Base-by-base conservation (phyloP, 2,797 vertebrate genomes). In the Sciurus carolinensis region DNA sequence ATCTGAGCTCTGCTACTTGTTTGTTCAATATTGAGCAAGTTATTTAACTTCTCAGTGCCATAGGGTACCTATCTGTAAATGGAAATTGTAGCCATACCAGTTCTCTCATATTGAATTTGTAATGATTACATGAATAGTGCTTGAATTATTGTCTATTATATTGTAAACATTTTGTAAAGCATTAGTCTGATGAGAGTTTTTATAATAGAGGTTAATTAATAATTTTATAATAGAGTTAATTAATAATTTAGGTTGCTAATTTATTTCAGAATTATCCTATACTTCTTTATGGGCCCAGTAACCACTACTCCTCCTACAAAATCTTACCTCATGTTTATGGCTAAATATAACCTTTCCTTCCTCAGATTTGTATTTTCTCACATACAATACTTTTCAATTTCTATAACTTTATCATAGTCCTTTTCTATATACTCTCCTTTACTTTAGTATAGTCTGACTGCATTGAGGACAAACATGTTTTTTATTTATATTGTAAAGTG, bases 251-350 rank as follows among this genome's bases (percentile, higher is more conserved):
- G 33, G 14, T 57, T 87, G 12, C 3, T 75, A 26, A 36, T 20
- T 81, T 84, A 17, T 87, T 91, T 97, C 44, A 44, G 59, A 82
- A 85, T 81, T 88, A 73, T 69, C 47, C 57, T 12, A n/a, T 71
- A 33, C 11, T 36, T 80, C 22, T 75, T 83, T 77, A 7, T 47
- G 30, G 11, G 36, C 30, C 52, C 8, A 47, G 7, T 91, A 57
- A 84, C 67, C 42, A n/a, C n/a, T 50, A 26, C 11, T 54, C 6
- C 8, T 92, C 75, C 82, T 11, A 80, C 62, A 87, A 86, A 81
- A 6, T 14, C 39, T 33, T 90, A 24, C 12, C 42, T 69, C 24
- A n/a, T 93, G 91, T 93, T 94, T 62, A 86, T 7, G 77, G 22
- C 24, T 62, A 15, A 92, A 92, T 82, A 93, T 80, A 80, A 59